phyloP scores from a whole-genome alignment of 2,888 invertebrate species.

The Melitaea athalia region DNA sequence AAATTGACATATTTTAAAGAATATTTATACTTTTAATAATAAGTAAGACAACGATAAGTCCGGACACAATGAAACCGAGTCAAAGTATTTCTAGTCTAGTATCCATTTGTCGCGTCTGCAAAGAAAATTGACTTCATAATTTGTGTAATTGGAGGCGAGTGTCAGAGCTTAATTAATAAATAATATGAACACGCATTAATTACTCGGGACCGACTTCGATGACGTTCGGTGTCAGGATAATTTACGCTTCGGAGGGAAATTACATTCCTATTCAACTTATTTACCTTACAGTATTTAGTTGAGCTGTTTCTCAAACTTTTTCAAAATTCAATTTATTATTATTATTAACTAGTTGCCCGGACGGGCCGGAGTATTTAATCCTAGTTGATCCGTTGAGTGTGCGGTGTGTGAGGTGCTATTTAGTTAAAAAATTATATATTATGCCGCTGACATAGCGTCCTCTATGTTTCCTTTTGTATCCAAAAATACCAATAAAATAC shows the following conservation, averaged over 20 bases:
- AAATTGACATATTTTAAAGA: too few species aligned
- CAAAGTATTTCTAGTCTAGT: too few species aligned
- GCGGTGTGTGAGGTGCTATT: too few species aligned
- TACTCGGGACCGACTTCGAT: conserved; percentile 34
- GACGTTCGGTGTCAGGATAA: conserved; percentile 38
- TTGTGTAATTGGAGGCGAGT: conserved; percentile 14
- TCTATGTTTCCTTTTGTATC: too few species aligned
- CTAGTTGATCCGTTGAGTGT: too few species aligned
- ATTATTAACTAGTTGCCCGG: too few species aligned
- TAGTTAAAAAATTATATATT: too few species aligned
- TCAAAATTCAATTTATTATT: background rate
- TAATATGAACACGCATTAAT: conserved; percentile 41
- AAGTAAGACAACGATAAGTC: background rate
- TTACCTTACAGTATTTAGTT: conserved; percentile 32
- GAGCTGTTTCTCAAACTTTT: conserved; percentile 34
- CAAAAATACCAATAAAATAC: too few species aligned
- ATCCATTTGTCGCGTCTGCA: background rate
- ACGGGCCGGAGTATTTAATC: too few species aligned
- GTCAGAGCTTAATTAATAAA: conserved; percentile 29
- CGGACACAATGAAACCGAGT: background rate
- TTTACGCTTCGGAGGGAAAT: conserved; percentile 36
- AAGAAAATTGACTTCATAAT: conserved; percentile 14
- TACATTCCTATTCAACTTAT: conserved; percentile 38
- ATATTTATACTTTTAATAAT: background rate
- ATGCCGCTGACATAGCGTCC: too few species aligned